Percentiles rank a stretch among this genome's conserved stretches.
phyloP scores from a whole-genome alignment of 37 sponge, comb jelly and placozoan genomes.

The Oopsacas minuta region DNA sequence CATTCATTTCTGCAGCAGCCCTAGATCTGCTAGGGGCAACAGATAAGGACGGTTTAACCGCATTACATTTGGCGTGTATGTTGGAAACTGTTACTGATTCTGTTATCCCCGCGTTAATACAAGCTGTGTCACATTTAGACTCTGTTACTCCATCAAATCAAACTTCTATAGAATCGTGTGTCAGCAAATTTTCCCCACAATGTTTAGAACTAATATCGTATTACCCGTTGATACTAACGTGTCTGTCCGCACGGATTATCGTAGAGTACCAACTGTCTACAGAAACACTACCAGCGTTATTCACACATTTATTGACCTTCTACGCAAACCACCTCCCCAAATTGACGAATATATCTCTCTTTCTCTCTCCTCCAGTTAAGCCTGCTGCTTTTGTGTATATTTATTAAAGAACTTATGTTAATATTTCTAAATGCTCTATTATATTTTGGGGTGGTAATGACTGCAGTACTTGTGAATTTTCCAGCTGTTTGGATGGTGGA shows the following conservation, averaged over 20 bases:
- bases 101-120: background rate
- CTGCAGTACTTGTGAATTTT: background rate
- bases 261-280: background rate
- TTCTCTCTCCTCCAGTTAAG: background rate
- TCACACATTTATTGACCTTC: constrained; percentile 10
- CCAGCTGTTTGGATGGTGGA: background rate
- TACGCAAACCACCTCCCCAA: background rate
- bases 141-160: background rate
- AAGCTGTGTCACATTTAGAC: background rate
- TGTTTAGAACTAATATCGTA: background rate
- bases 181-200: background rate
- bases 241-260: background rate
- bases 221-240: background rate
- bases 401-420: background rate
- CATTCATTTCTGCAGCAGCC: background rate
- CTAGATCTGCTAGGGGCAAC: background rate
- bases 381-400: background rate
- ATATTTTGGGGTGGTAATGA: background rate
- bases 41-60: background rate
- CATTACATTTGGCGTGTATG: background rate
- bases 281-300: background rate
- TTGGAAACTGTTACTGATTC: constrained; percentile 6
- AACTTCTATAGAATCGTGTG: background rate
- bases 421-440: too few species aligned
- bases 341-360: background rate